phyloP scores from a whole-genome alignment of 2,113 vertebrate genomes.

The Callionymus lyra region DNA sequence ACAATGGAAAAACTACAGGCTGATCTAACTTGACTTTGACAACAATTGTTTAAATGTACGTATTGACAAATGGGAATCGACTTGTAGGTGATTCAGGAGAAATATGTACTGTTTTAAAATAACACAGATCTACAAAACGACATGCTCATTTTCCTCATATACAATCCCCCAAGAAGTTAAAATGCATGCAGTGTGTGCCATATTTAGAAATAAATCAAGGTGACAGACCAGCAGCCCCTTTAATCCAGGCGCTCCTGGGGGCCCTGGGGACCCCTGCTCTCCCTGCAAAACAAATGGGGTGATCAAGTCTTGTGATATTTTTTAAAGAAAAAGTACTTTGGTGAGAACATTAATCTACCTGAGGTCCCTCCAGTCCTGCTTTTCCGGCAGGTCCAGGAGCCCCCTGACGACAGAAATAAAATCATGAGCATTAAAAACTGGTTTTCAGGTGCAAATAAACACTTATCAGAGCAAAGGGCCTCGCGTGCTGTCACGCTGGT shows the following conservation, averaged over 20 bases:
- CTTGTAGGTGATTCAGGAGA: no score
- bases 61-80: no score
- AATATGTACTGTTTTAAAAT: no score
- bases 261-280: conserved; percentile 31
- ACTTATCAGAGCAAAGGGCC: no score
- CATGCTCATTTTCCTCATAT: no score
- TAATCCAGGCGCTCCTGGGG: conserved; percentile 30
- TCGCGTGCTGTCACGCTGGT: no score
- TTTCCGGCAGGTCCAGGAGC: conserved; percentile 26
- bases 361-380: conserved; percentile 23
- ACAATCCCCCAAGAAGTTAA: no score
- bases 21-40: no score
- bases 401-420: conserved; percentile 17
- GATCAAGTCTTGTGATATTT: background rate
- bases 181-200: no score
- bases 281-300: conserved; percentile 18
- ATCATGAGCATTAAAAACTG: background rate
- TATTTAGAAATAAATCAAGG: background rate
- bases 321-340: background rate
- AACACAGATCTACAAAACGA: no score
- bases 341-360: conserved; percentile 25
- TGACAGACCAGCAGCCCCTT: conserved; percentile 27
- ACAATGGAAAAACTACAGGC: no score
- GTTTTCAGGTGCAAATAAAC: background rate
- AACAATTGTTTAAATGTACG: no score